Evolutionary conservation across 2,888 invertebrate genomes (phyloP).

Genomic region (Stenurella melanura): DNA sequence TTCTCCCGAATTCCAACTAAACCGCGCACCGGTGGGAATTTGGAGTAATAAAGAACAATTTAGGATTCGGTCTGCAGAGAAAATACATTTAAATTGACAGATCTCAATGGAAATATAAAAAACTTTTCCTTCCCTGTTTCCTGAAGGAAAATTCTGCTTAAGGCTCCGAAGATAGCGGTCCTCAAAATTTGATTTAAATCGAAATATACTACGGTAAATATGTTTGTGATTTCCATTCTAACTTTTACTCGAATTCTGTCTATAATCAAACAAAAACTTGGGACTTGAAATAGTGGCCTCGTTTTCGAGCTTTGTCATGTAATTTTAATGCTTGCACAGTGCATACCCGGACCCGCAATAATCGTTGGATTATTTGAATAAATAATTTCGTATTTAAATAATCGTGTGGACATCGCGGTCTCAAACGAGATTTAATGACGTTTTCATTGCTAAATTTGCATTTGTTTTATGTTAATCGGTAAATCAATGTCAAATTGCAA

Average conservation of each 20-base stretch:
- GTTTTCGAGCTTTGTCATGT: constrained; percentile 5
- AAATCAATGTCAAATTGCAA: constrained; percentile 20
- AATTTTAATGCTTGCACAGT: background rate
- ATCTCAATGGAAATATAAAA: constrained; percentile 51
- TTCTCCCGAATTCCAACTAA: constrained; percentile 24
- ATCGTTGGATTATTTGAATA: constrained; percentile 17
- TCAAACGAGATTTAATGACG: constrained; percentile 16
- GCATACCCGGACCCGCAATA: background rate
- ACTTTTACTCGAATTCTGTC: constrained; percentile 44
- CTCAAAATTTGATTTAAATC: constrained; percentile 57
- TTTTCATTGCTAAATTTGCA: constrained; percentile 28
- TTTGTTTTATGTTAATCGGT: constrained; percentile 19
- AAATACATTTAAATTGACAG: constrained; percentile 51
- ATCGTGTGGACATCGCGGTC: constrained; percentile 7
- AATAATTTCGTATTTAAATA: constrained; percentile 27
- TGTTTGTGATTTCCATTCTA: constrained; percentile 56
- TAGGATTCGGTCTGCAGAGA: constrained; percentile 45
- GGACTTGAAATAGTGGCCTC: constrained; percentile 19
- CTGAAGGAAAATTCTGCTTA: constrained; percentile 44
- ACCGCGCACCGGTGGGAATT: constrained; percentile 25
- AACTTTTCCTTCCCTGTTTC: constrained; percentile 31
- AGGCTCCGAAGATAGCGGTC: constrained; percentile 51
- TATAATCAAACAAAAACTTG: constrained; percentile 40
- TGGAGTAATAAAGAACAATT: constrained; percentile 54
- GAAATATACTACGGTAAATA: constrained; percentile 53